Evolutionary conservation across 1,140 invertebrate species (phyloP).

Genomic region (Choristoneura fumiferana): DNA sequence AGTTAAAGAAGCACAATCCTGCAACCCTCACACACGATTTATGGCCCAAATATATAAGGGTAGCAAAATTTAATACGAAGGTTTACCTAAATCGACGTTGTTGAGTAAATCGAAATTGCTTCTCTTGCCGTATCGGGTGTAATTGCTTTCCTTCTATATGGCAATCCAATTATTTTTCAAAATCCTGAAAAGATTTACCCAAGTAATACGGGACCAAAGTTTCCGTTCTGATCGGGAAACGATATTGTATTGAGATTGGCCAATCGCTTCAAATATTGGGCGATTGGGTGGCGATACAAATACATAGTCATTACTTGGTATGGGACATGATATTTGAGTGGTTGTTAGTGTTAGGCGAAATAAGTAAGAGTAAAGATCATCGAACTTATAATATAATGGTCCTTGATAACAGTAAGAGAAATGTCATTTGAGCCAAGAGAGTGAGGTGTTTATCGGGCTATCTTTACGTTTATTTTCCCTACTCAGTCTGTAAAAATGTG

Average conservation of each 20-base stretch:
- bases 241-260: slow-evolving; percentile 47
- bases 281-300: slow-evolving; percentile 8
- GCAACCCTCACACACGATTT: slow-evolving; percentile 41
- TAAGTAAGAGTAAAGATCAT: too few relatives aligned
- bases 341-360: too few relatives aligned
- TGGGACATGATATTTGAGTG: too few relatives aligned
- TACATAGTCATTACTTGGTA: too few relatives aligned
- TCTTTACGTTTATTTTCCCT: too few relatives aligned
- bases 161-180: slow-evolving; percentile 72
- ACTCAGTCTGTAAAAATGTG: too few relatives aligned
- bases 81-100: slow-evolving; percentile 62
- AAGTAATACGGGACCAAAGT: slow-evolving; percentile 48
- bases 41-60: slow-evolving; percentile 46
- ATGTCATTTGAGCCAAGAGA: too few relatives aligned
- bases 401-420: too few relatives aligned
- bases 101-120: slow-evolving; percentile 64
- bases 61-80: slow-evolving; percentile 58
- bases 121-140: slow-evolving; percentile 50
- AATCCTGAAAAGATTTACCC: slow-evolving; percentile 62
- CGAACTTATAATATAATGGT: too few relatives aligned
- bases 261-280: slow-evolving; percentile 19
- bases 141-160: slow-evolving; percentile 66
- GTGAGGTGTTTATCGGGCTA: too few relatives aligned
- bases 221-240: slow-evolving; percentile 56
- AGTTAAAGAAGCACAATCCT: slow-evolving; percentile 41